These are phyloP conservation scores for Sorex araneus DNA, from an alignment of 2,113 vertebrate species.

Conservation along the genomic window DNA sequence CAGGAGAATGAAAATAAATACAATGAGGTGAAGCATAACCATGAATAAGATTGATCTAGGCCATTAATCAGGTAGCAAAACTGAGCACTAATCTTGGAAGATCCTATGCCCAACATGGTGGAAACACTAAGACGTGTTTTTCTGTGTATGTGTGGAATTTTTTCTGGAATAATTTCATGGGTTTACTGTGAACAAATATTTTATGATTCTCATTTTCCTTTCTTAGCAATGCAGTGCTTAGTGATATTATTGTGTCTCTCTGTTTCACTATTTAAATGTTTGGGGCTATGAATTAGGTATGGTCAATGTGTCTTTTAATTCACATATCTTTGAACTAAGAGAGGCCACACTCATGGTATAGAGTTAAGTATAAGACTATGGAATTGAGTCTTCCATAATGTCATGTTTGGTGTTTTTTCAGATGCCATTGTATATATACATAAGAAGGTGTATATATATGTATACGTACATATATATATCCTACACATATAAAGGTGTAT, in stretches of 20 bases:
- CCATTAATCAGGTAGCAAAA: neutral
- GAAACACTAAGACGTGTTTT: neutral
- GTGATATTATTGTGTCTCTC: neutral
- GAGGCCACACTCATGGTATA: too few species aligned
- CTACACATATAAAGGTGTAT: neutral
- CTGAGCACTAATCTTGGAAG: neutral
- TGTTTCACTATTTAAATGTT: neutral
- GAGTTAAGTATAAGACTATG: neutral
- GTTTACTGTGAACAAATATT: neutral
- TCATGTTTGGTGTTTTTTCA: neutral
- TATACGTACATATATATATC: neutral
- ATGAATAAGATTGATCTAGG: neutral
- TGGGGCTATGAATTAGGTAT: fast-evolving
- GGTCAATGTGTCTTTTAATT: neutral
- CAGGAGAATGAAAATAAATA: neutral
- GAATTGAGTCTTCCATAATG: neutral
- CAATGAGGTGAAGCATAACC: neutral
- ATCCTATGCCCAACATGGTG: neutral
- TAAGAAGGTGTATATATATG: too few species aligned
- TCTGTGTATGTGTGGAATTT: neutral
- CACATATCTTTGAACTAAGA: neutral
- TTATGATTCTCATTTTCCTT: neutral
- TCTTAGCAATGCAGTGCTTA: neutral
- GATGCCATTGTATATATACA: neutral
- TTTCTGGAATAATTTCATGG: too few species aligned